Conservation (phyloP, 2,888 invertebrate genomes). For the Willowsia nigromaculata region DNA sequence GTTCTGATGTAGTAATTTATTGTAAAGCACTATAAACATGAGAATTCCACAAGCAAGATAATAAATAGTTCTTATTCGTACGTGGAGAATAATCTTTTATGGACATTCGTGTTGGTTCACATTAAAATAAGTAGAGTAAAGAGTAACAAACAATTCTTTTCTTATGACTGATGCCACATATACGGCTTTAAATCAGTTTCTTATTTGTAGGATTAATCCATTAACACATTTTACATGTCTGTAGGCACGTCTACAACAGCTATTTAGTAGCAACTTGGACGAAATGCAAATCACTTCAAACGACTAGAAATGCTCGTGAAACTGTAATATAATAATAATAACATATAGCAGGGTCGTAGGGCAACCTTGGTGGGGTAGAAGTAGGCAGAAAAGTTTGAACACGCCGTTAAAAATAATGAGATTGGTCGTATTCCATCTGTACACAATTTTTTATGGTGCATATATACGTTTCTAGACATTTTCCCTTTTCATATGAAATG, state of each 20-base stretch:
- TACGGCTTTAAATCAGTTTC: slow-evolving; percentile 16
- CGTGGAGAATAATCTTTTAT: neutral
- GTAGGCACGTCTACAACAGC: neutral
- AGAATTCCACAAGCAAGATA: neutral
- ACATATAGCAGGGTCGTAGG: neutral
- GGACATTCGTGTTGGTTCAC: neutral
- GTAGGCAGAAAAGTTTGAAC: neutral
- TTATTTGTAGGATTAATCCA: slow-evolving; percentile 26
- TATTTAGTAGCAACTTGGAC: neutral
- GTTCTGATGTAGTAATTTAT: neutral
- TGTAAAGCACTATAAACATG: neutral
- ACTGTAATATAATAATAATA: neutral
- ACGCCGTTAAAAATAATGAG: slow-evolving; percentile 4
- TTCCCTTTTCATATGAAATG: slow-evolving; percentile 16
- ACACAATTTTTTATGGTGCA: neutral
- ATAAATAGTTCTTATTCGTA: slow-evolving; percentile 24
- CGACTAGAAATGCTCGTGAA: neutral
- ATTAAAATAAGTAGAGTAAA: neutral
- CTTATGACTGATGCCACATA: neutral
- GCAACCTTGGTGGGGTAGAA: neutral
- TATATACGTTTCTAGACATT: neutral
- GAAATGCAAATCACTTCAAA: slow-evolving; percentile 5
- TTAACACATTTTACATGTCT: slow-evolving; percentile 20
- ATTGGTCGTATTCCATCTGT: slow-evolving; percentile 19
- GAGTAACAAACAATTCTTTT: neutral